Conservation (phyloP, 2,113 vertebrate genomes). For the Heloderma charlesbogerti region DNA sequence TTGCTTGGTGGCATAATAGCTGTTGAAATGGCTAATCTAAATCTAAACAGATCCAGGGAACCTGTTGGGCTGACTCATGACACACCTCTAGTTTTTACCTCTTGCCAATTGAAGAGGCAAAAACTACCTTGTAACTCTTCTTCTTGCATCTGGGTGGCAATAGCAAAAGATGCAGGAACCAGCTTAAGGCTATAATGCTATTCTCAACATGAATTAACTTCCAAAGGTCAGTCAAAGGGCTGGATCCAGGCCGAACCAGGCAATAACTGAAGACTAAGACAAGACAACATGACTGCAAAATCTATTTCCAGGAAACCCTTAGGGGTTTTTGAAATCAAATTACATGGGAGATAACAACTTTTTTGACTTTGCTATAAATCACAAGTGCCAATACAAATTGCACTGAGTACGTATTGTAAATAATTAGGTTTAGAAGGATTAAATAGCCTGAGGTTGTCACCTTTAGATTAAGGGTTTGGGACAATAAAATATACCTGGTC, state of each 20-base stretch:
- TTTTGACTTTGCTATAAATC: conserved; percentile 24
- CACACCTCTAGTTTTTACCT: too few species aligned
- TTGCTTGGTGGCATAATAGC: not conserved
- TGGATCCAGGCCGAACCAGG: not conserved
- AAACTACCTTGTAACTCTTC: not conserved
- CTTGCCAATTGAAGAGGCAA: not conserved
- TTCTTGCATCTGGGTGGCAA: not conserved
- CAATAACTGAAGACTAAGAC: not conserved
- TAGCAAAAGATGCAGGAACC: not conserved
- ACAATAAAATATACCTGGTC: not conserved
- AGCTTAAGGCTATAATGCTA: not conserved
- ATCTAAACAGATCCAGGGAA: too few species aligned
- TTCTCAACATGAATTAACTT: conserved; percentile 3
- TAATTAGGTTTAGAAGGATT: conserved; percentile 16
- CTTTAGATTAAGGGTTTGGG: conserved; percentile 15
- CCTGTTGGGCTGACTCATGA: not conserved
- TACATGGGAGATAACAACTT: conserved; percentile 11
- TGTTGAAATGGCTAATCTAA: not conserved
- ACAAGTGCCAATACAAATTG: not conserved
- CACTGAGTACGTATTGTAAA: not conserved
- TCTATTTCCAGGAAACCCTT: conserved; percentile 31
- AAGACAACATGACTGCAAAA: conserved; percentile 17
- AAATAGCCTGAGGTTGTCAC: not conserved
- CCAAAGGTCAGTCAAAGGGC: not conserved
- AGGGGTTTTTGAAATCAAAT: not conserved